Evolutionary conservation across 2,113 vertebrate genomes (phyloP).

Genomic region (Silurus glanis): DNA sequence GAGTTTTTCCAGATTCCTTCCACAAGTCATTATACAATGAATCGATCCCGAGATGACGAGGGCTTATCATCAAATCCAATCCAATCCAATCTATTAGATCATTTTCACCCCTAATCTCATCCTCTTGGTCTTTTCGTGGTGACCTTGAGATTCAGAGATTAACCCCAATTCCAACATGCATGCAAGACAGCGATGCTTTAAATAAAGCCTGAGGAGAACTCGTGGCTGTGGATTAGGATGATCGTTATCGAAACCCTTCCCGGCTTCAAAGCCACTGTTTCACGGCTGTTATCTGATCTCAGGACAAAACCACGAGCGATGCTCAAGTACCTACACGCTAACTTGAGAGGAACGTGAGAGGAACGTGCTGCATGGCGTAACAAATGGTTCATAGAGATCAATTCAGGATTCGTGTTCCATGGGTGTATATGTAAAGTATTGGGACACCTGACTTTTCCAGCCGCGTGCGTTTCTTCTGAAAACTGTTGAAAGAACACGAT

Average conservation of each 20-base stretch:
- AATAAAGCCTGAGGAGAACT: slow-evolving; percentile 1
- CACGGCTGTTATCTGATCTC: slow-evolving; percentile 34
- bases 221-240: slow-evolving; percentile 32
- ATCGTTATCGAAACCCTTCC: not conserved
- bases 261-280: not conserved
- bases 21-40: not conserved
- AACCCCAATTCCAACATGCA: slow-evolving; percentile 1
- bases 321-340: slow-evolving; percentile 28
- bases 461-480: no score
- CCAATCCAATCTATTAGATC: no score
- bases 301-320: not conserved
- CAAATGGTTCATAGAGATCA: no score
- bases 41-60: no score
- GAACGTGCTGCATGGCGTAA: not conserved
- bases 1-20: not conserved
- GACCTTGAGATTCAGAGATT: slow-evolving; percentile 40
- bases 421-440: no score
- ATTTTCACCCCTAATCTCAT: not conserved
- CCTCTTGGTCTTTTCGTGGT: not conserved
- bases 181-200: not conserved
- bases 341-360: not conserved
- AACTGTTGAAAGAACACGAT: no score
- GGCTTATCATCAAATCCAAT: no score
- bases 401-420: no score
- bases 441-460: no score